Evolutionary conservation across 2,113 vertebrate species (phyloP).

Genomic region (Cyanoderma ruficeps): DNA sequence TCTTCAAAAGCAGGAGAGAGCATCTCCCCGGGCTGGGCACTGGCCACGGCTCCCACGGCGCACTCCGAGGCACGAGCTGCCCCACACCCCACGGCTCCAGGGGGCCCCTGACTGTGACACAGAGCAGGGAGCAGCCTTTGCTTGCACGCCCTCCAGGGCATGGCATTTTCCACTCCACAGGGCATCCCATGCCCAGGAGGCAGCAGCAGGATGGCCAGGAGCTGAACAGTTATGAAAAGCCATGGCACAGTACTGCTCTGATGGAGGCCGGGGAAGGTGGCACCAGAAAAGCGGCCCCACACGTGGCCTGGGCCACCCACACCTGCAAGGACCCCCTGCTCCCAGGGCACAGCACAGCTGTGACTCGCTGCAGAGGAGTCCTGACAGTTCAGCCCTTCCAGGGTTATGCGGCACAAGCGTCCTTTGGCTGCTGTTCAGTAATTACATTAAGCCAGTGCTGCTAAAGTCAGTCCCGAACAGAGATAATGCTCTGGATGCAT

Average conservation of each 20-base stretch:
- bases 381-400: not conserved
- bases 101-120: accelerated
- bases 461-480: conserved; percentile 49
- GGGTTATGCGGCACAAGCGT: not conserved
- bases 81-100: accelerated
- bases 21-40: not conserved
- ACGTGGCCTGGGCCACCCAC: not conserved
- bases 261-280: not conserved
- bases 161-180: not conserved
- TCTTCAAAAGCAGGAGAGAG: not conserved
- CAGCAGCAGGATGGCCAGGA: not conserved
- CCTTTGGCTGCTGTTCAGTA: conserved; percentile 56
- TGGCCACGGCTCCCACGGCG: accelerated
- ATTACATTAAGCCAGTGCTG: conserved; percentile 56
- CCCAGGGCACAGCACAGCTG: accelerated
- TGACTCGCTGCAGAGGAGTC: not conserved
- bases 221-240: accelerated
- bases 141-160: not conserved
- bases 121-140: not conserved
- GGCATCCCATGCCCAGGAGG: accelerated
- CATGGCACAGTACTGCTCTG: accelerated
- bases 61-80: accelerated
- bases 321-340: not conserved
- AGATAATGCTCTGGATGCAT: conserved; percentile 54
- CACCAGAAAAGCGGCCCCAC: not conserved